Evolutionary conservation across 2,113 vertebrate genomes (phyloP).

Genomic region (Oncorhynchus kisutch): DNA sequence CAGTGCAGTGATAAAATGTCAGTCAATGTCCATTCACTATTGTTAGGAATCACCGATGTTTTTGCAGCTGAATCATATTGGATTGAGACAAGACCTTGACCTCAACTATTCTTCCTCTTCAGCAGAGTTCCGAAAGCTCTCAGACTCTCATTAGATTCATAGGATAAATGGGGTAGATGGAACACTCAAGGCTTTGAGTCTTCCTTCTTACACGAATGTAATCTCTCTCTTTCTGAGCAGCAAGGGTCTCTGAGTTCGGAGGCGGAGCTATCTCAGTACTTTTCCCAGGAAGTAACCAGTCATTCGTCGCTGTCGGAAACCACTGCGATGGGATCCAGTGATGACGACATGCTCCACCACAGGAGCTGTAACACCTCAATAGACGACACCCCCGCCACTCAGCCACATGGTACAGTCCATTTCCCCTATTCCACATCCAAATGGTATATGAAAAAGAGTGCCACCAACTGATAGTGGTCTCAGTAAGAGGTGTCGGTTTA

Average conservation of each 20-base stretch:
- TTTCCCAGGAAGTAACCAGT: slow-evolving; percentile 71
- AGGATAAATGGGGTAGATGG: too few species aligned
- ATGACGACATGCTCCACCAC: slow-evolving; percentile 74
- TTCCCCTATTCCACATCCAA: not conserved
- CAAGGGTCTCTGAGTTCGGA: slow-evolving; percentile 88
- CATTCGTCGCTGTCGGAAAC: slow-evolving; percentile 77
- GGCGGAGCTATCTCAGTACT: slow-evolving; percentile 86
- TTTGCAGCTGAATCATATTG: too few species aligned
- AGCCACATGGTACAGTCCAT: slow-evolving; percentile 47
- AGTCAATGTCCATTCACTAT: too few species aligned
- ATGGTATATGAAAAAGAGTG: not conserved
- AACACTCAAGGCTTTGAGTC: too few species aligned
- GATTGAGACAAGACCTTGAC: too few species aligned
- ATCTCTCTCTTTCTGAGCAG: slow-evolving; percentile 34
- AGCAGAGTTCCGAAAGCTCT: too few species aligned
- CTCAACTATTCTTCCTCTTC: too few species aligned
- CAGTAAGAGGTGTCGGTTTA: too few species aligned
- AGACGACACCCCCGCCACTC: slow-evolving; percentile 63
- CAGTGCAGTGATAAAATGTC: too few species aligned
- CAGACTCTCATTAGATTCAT: too few species aligned
- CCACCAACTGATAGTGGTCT: too few species aligned
- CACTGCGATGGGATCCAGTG: slow-evolving; percentile 64
- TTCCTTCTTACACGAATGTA: not conserved
- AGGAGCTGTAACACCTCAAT: slow-evolving; percentile 73
- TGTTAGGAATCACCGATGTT: too few species aligned